Evolutionary conservation across 2,888 invertebrate species (phyloP), one percentile per base, ranked within the genome.

Genomic region (Xylota sylvarum): DNA sequence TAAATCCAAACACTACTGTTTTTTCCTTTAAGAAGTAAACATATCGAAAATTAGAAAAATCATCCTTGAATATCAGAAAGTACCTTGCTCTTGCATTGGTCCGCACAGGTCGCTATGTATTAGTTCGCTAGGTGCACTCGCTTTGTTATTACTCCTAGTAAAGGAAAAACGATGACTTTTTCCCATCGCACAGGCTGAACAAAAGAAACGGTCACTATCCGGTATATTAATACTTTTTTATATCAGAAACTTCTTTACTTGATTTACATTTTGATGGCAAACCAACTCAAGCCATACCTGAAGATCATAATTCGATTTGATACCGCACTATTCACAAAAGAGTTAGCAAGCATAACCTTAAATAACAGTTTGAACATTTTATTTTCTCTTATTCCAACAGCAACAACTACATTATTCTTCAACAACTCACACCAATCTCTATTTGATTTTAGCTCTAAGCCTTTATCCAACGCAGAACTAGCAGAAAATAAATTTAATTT

Each of bases 71-170:
- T 50, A 87, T 32, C 4, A 87, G 12, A 62, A 79, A 82, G 85
- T 88, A 88, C 7, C 69, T 77, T 4, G 88, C 65, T 30, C 79
- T 23, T 88, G 87, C 79, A 88, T 88, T 1, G 88, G 77, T 2
- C 88, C 88, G 56, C 88, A 88, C 40, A 89, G n/a, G 62, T 89
- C 89, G 23, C 87, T 70, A 60, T 89, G 88, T 9, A 89, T 72
- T 12, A 89, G 30, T 23, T 88, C 79, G 10, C 82, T 88, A 46
- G 40, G 6, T 12, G n/a, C 17, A 48, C 19, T 19, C 48, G 48
- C 48, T 19, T 7, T 48, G 7, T 19, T 48, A 1, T 19, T 17
- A 48, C 48, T 48, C 19, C 48, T 48, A 19, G 48, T 9, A 48
- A 48, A 48, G 9, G 48, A 19, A 2, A 48, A 19, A 1, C 48